Conservation (phyloP, 1,140 invertebrate species). For the Callitettix versicolor region DNA sequence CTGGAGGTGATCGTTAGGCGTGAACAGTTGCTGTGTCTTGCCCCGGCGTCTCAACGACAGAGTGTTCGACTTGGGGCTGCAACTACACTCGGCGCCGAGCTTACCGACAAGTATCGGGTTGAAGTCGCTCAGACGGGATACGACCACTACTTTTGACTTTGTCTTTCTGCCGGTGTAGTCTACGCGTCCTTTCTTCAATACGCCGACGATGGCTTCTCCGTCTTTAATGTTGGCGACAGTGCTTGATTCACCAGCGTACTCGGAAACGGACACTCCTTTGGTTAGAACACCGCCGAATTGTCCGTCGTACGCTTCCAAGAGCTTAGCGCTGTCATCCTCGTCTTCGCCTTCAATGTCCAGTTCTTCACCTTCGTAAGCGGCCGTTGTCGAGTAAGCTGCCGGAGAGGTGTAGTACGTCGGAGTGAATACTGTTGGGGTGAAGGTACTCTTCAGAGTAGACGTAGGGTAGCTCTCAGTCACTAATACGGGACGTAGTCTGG, state of each 20-base stretch:
- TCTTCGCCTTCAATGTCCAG: slow-evolving; percentile 16
- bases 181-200: slow-evolving; percentile 22
- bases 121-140: slow-evolving; percentile 47
- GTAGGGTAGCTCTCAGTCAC: slow-evolving; percentile 18
- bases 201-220: slow-evolving; percentile 24
- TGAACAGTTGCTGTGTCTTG: slow-evolving; percentile 13
- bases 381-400: slow-evolving; percentile 6
- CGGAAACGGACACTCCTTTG: slow-evolving; percentile 13
- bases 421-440: slow-evolving; percentile 13
- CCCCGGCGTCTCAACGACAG: slow-evolving; percentile 32
- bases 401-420: slow-evolving; percentile 20
- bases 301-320: slow-evolving; percentile 21
- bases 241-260: slow-evolving; percentile 13
- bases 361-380: slow-evolving; percentile 12
- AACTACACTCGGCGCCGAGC: slow-evolving; percentile 60
- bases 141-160: slow-evolving; percentile 38
- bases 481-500: slow-evolving; percentile 19
- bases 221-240: slow-evolving; percentile 22
- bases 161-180: slow-evolving; percentile 19
- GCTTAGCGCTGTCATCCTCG: slow-evolving; percentile 20
- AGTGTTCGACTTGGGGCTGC: slow-evolving; percentile 43
- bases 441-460: slow-evolving; percentile 12
- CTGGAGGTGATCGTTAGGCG: slow-evolving; percentile 1
- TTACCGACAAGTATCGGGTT: slow-evolving; percentile 57
- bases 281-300: slow-evolving; percentile 24